Base-by-base conservation (phyloP, 2,113 vertebrate species). In the Carollia perspicillata region DNA sequence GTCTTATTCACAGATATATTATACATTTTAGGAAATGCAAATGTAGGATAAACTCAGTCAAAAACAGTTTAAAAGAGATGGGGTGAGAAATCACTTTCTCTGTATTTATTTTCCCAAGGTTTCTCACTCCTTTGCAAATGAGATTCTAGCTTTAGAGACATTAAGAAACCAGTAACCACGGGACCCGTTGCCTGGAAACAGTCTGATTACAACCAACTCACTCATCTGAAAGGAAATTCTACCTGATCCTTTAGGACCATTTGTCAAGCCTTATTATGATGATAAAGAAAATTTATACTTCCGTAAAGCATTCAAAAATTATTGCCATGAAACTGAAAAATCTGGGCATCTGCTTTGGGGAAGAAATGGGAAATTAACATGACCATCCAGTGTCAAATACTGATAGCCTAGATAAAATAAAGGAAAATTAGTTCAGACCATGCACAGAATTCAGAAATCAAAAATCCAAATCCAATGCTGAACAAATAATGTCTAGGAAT, bases 181-280 rank as follows among this genome's bases (percentile, higher is more conserved):
- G 96, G 96, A 95, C 93, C 89, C n/a, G 98, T 98, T 98, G 98
- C 98, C 94, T 98, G 84, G 98, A 98, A 98, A 98, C 97, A 84
- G 94, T 66, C 85, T 97, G 95, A 97, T 97, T 97, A 96, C 95
- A 97, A 95, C 78, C 89, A 97, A 84, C 93, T 97, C 81, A 92
- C 79, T 75, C 93, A 90, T 78, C 79, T 95, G 96, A 66, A 71
- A 96, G 93, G 87, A 98, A 98, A 97, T 97, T 97, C 94, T 97
- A 96, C 97, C 95, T 97, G 96, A 95, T 97, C 97, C 96, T 96
- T 98, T 88, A 98, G 97, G 96, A 97, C 95, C 97, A 98, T 97
- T 97, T 98, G 84, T 95, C 97, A 97, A 97, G 72, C 51, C 84
- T 97, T 81, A 95, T 97, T 96, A 97, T 68, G 91, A 97, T 94